phyloP scores from a whole-genome alignment of 2,113 vertebrate genomes.

The Actinemys pallida region DNA sequence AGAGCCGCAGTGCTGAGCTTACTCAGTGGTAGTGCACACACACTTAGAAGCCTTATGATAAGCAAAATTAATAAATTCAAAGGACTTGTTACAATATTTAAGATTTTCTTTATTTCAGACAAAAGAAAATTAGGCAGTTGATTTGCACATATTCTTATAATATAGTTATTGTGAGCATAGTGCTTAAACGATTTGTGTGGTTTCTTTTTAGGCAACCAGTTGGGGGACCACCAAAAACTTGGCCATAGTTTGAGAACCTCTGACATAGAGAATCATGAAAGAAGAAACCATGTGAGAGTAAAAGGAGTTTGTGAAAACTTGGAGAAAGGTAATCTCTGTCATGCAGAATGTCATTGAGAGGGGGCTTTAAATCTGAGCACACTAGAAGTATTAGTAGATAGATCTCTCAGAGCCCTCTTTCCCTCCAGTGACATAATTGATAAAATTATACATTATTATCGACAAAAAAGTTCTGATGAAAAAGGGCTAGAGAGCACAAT shows the following conservation, averaged over 20 bases:
- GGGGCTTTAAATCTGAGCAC: not conserved
- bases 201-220: slow-evolving; percentile 63
- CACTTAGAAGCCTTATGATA: not conserved
- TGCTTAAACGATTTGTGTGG: not conserved
- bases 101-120: not conserved
- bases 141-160: not conserved
- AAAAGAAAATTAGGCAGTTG: not conserved
- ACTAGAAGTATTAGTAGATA: not conserved
- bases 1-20: not conserved
- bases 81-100: not conserved
- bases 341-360: not conserved
- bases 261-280: slow-evolving; percentile 63
- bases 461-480: not conserved
- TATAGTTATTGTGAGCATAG: not conserved
- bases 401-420: not conserved
- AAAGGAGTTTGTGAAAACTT: slow-evolving; percentile 66
- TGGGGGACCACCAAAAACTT: slow-evolving; percentile 62
- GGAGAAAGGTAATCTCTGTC: slow-evolving; percentile 64
- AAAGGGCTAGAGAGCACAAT: not conserved
- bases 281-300: slow-evolving; percentile 39
- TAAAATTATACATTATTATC: not conserved
- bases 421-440: not conserved
- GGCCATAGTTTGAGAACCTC: slow-evolving; percentile 20
- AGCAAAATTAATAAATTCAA: not conserved
- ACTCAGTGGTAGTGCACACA: not conserved